A percentile compares a stretch with the other conserved stretches of the same genome.
phyloP scores from a whole-genome alignment of 2,113 vertebrate species.

The Donacobius atricapilla region DNA sequence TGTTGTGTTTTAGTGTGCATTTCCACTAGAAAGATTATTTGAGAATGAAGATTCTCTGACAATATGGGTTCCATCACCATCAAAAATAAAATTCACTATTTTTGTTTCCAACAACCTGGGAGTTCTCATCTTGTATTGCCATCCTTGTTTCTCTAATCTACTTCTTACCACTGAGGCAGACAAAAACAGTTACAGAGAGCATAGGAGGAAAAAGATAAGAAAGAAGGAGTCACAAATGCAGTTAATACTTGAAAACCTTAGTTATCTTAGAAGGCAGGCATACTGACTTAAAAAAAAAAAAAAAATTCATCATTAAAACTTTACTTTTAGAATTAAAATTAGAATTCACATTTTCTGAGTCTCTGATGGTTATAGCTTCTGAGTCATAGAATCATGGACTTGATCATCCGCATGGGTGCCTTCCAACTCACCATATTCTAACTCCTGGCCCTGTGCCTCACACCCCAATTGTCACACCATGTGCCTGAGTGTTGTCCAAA shows the following conservation, averaged over 20 bases:
- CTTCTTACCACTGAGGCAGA: not conserved
- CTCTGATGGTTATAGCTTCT: not conserved
- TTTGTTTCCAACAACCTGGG: not conserved
- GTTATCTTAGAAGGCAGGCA: not conserved
- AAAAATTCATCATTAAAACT: not conserved
- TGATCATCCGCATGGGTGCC: rapidly evolving
- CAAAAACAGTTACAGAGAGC: not conserved
- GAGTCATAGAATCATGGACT: not conserved
- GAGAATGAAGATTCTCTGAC: not conserved
- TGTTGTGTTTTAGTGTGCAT: not conserved
- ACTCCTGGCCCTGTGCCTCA: not conserved
- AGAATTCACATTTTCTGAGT: not conserved
- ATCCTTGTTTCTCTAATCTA: not conserved
- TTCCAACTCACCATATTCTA: not conserved
- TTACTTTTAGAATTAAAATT: not conserved
- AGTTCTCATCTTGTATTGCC: not conserved
- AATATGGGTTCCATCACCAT: not conserved
- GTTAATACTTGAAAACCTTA: not conserved
- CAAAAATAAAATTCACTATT: not conserved
- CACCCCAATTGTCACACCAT: not conserved
- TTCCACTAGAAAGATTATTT: not conserved
- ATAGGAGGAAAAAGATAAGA: not conserved
- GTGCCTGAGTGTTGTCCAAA: not conserved
- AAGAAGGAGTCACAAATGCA: not conserved
- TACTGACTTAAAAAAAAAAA: not conserved